phyloP scores from a whole-genome alignment of 2,888 invertebrate species.

The Ormyrus thymus region DNA sequence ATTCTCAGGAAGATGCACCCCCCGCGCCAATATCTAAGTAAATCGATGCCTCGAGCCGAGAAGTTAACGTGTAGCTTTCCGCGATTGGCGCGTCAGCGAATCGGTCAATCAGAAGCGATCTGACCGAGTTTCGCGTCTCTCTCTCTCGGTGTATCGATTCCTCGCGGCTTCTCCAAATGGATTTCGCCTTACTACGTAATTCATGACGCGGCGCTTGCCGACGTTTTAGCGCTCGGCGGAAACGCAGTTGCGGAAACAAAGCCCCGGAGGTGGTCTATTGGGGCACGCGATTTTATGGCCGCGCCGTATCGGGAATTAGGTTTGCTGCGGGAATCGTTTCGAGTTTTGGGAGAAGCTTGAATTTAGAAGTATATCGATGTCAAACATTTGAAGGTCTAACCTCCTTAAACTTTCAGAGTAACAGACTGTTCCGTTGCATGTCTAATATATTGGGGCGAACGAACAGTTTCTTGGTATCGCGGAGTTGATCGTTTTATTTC shows the following conservation, averaged over 20 bases:
- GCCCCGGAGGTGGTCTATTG: not conserved
- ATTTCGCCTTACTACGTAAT: slow-evolving; percentile 29
- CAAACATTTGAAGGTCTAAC: too few relatives aligned
- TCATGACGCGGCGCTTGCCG: slow-evolving; percentile 8
- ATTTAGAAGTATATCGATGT: too few relatives aligned
- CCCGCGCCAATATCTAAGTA: not conserved
- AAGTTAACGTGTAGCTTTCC: slow-evolving; percentile 25
- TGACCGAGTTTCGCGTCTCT: slow-evolving; percentile 61
- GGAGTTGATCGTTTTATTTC: too few relatives aligned
- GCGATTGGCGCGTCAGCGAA: slow-evolving; percentile 40
- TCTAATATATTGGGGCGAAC: too few relatives aligned
- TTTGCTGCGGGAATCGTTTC: too few relatives aligned
- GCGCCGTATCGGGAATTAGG: too few relatives aligned
- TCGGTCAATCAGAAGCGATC: slow-evolving; percentile 63
- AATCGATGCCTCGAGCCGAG: slow-evolving; percentile 27
- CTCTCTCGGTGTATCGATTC: not conserved
- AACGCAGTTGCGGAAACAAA: slow-evolving; percentile 13
- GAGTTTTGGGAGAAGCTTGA: too few relatives aligned
- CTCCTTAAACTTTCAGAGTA: too few relatives aligned
- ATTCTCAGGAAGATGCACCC: too few relatives aligned
- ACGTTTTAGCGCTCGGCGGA: slow-evolving; percentile 11
- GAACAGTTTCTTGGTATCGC: too few relatives aligned
- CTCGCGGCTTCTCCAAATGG: slow-evolving; percentile 11
- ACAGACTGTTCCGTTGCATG: too few relatives aligned
- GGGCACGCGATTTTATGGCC: slow-evolving; percentile 1